Conservation (phyloP, 2,113 vertebrate species). For the Toxotes jaculatrix region DNA sequence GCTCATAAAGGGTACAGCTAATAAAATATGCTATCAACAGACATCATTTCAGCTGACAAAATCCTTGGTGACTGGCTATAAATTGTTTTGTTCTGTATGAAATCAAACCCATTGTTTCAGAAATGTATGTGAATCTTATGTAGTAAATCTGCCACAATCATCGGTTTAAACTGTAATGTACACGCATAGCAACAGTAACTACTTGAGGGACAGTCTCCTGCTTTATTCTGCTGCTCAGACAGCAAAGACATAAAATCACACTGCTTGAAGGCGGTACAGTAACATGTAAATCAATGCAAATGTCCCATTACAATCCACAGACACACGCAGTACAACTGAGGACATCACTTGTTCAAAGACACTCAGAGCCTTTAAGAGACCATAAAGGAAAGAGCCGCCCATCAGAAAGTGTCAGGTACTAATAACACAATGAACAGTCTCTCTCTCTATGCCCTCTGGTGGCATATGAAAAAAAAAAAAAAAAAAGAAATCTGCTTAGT, state of each 20-base stretch:
- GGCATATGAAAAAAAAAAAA: neutral
- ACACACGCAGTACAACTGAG: neutral
- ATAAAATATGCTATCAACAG: neutral
- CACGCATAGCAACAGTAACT: neutral
- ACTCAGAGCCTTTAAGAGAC: slow-evolving; percentile 1
- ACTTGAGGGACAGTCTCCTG: neutral
- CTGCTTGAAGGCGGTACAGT: neutral
- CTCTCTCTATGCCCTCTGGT: slow-evolving; percentile 4
- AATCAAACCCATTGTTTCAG: neutral
- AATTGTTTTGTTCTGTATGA: neutral
- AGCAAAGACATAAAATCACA: neutral
- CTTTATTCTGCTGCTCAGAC: neutral
- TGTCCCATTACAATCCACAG: neutral
- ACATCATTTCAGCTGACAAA: neutral
- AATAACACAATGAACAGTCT: slow-evolving; percentile 14
- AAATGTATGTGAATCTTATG: neutral
- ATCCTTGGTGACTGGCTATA: neutral
- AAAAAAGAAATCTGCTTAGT: neutral
- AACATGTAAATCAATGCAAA: neutral
- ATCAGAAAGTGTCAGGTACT: slow-evolving; percentile 7
- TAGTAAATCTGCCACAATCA: neutral
- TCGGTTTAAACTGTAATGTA: neutral
- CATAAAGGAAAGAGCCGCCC: slow-evolving; percentile 3
- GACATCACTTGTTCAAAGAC: slow-evolving; percentile 29
- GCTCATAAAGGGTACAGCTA: neutral